Evolutionary conservation across 1,140 invertebrate genomes (phyloP).

Genomic region (Portunus trituberculatus): DNA sequence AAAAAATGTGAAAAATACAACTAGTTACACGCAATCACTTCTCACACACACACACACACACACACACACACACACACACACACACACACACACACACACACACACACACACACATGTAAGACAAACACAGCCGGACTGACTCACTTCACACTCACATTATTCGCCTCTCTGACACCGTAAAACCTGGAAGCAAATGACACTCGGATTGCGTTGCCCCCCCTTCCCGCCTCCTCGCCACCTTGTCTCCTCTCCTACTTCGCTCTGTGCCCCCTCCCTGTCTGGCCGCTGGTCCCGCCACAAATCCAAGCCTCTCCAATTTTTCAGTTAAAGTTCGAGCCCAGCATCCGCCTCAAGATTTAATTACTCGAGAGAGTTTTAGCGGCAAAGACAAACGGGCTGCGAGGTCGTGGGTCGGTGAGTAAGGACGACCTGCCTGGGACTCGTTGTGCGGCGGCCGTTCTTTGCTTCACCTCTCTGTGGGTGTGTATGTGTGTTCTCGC

Average conservation of each 20-base stretch:
- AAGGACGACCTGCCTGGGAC: background rate
- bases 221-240: background rate
- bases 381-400: background rate
- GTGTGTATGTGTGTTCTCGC: no score
- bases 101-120: constrained; percentile 1
- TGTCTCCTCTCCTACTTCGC: background rate
- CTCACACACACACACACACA: background rate
- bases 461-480: background rate
- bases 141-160: background rate
- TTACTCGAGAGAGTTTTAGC: constrained; percentile 45
- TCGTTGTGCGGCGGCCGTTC: background rate
- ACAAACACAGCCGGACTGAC: background rate
- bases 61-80: background rate
- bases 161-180: constrained; percentile 30
- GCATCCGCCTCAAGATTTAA: constrained; percentile 47
- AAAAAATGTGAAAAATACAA: no score
- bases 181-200: constrained; percentile 50
- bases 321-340: constrained; percentile 36
- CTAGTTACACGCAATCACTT: no score
- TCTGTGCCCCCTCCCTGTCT: background rate
- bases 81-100: constrained; percentile 11
- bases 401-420: background rate
- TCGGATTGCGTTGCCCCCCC: background rate
- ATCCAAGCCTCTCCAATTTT: constrained; percentile 44
- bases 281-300: background rate